phyloP scores from a whole-genome alignment of 2,113 vertebrate genomes.

The Caranx ignobilis region DNA sequence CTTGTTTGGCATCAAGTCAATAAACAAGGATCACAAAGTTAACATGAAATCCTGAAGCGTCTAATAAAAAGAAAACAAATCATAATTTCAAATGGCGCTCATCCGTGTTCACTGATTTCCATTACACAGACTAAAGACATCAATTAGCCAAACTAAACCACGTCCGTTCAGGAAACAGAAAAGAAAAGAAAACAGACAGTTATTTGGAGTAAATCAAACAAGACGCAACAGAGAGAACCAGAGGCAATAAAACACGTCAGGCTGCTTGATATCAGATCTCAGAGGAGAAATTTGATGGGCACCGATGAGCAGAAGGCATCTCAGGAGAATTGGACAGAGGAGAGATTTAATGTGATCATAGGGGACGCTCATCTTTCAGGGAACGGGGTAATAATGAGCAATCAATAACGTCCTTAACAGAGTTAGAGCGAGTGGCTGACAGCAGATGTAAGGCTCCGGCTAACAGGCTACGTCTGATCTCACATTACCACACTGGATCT shows the following conservation, averaged over 20 bases:
- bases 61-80: conserved; percentile 71
- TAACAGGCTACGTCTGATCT: conserved; percentile 80
- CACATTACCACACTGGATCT: conserved; percentile 72
- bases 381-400: conserved; percentile 84
- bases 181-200: conserved; percentile 30
- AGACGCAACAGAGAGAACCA: conserved; percentile 43
- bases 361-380: conserved; percentile 86
- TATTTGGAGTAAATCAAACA: conserved; percentile 79
- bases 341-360: conserved; percentile 87
- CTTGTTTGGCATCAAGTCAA: conserved; percentile 74
- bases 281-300: conserved; percentile 80
- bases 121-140: conserved; percentile 75
- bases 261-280: conserved; percentile 82
- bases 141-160: conserved; percentile 70
- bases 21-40: conserved; percentile 78
- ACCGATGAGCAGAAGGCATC: conserved; percentile 82
- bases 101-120: conserved; percentile 68
- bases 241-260: conserved; percentile 67
- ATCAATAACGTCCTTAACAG: conserved; percentile 84
- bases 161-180: conserved; percentile 23
- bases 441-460: conserved; percentile 79
- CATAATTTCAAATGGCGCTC: conserved; percentile 69
- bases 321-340: conserved; percentile 82
- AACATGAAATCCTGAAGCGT: conserved; percentile 65
- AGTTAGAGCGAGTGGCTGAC: conserved; percentile 80